Evolutionary conservation across 2,888 invertebrate species (phyloP).

Genomic region (Metacarcinus magister): DNA sequence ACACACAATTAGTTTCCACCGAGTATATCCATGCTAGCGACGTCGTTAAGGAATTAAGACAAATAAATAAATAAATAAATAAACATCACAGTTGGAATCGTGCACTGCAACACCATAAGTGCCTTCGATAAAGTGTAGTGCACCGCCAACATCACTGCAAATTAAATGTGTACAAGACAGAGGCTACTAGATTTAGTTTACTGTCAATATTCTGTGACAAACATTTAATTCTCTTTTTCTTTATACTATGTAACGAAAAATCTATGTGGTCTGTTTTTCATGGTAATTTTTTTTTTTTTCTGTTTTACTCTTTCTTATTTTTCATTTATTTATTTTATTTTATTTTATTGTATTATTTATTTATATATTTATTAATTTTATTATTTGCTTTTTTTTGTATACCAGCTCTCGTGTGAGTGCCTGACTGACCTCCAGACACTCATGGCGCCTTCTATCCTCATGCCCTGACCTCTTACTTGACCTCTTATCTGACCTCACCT

Average conservation of each 20-base stretch:
- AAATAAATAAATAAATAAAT: not conserved
- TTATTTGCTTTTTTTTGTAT: not conserved
- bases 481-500: not conserved
- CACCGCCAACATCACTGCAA: not conserved
- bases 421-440: not conserved
- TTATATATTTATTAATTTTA: slow-evolving; percentile 42
- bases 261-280: too few species aligned
- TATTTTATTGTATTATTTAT: slow-evolving; percentile 7
- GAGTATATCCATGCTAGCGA: not conserved
- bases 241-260: too few species aligned
- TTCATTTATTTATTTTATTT: not conserved
- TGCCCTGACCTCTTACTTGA: not conserved
- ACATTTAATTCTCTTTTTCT: too few species aligned
- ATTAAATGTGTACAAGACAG: not conserved
- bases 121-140: not conserved
- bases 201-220: too few species aligned
- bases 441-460: not conserved
- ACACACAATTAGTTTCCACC: not conserved
- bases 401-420: not conserved
- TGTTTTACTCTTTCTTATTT: not conserved
- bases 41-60: not conserved
- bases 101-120: not conserved
- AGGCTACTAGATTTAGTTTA: not conserved
- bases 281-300: too few species aligned
- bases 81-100: not conserved